These are phyloP conservation scores for Lota lota DNA, from an alignment of 2,113 vertebrate genomes.

Conservation along the genomic window DNA sequence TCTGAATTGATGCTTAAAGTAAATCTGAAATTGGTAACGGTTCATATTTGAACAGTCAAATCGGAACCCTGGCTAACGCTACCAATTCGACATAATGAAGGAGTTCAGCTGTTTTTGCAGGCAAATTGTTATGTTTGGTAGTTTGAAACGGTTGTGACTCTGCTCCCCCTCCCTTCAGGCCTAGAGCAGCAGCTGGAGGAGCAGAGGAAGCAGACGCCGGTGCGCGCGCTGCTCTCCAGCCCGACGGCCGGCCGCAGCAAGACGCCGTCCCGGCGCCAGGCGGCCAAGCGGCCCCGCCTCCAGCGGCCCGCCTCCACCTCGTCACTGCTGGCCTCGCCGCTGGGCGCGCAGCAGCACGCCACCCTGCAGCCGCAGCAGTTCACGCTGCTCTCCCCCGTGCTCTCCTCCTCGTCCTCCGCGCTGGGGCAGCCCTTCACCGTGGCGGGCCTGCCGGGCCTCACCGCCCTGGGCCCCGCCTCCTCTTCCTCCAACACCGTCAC, in stretches of 20 bases:
- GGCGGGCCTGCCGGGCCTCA: slow-evolving; percentile 62
- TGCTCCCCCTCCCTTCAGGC: slow-evolving; percentile 57
- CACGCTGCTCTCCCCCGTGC: slow-evolving; percentile 72
- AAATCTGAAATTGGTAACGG: no score
- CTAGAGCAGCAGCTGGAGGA: slow-evolving; percentile 92
- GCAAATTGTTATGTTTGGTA: no score
- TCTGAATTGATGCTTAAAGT: no score
- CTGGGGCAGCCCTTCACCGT: slow-evolving; percentile 82
- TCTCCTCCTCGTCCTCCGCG: slow-evolving; percentile 58
- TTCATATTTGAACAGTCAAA: no score
- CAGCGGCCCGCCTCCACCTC: slow-evolving; percentile 89
- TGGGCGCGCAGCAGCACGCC: slow-evolving; percentile 59
- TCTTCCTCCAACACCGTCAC: slow-evolving; percentile 63
- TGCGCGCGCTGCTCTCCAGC: slow-evolving; percentile 77
- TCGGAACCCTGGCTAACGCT: no score
- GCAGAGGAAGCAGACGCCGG: slow-evolving; percentile 84
- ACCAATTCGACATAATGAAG: no score
- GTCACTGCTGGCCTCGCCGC: slow-evolving; percentile 77
- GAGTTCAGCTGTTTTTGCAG: no score
- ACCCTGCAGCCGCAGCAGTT: slow-evolving; percentile 69
- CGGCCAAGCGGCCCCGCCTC: slow-evolving; percentile 86
- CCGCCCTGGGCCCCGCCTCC: no score
- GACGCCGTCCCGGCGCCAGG: slow-evolving; percentile 75
- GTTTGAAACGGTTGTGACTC: no score
- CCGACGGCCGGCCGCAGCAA: slow-evolving; percentile 84